Conservation (phyloP, 2,888 invertebrate genomes). For the Entomobrya proxima region DNA sequence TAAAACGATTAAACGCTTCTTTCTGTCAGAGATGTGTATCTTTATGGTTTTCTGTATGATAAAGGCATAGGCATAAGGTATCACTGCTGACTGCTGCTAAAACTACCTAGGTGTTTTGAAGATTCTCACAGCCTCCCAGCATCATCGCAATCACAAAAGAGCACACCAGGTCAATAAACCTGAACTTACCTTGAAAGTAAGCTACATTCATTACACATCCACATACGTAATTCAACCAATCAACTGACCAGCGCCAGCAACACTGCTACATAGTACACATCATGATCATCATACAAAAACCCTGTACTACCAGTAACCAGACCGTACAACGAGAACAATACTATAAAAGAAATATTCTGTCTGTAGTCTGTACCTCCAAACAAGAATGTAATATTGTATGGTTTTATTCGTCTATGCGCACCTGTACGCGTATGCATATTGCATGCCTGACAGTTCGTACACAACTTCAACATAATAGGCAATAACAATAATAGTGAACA, state of each 20-base stretch:
- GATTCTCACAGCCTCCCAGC: slow-evolving; percentile 56
- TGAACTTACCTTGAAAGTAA: slow-evolving; percentile 75
- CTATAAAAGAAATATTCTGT: slow-evolving; percentile 39
- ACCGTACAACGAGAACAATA: slow-evolving; percentile 49
- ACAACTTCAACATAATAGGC: not conserved
- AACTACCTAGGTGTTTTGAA: slow-evolving; percentile 38
- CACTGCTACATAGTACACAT: slow-evolving; percentile 45
- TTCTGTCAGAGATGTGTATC: slow-evolving; percentile 25
- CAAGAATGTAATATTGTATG: not conserved
- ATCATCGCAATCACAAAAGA: slow-evolving; percentile 56
- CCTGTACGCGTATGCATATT: not conserved
- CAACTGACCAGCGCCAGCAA: slow-evolving; percentile 69
- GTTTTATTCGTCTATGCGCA: not conserved
- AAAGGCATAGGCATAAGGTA: not conserved
- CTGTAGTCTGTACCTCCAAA: slow-evolving; percentile 14
- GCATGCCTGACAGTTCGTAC: not conserved
- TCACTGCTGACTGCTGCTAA: not conserved
- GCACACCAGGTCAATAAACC: slow-evolving; percentile 75
- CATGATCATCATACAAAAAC: slow-evolving; percentile 14
- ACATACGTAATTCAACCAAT: slow-evolving; percentile 61
- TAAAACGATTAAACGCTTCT: slow-evolving; percentile 36
- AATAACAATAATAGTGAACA: slow-evolving; percentile 25
- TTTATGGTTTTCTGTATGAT: slow-evolving; percentile 5
- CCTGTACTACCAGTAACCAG: slow-evolving; percentile 51
- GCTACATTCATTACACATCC: slow-evolving; percentile 65